Conservation (phyloP, 2,797 vertebrate genomes). For the Nyctalus aviator region DNA sequence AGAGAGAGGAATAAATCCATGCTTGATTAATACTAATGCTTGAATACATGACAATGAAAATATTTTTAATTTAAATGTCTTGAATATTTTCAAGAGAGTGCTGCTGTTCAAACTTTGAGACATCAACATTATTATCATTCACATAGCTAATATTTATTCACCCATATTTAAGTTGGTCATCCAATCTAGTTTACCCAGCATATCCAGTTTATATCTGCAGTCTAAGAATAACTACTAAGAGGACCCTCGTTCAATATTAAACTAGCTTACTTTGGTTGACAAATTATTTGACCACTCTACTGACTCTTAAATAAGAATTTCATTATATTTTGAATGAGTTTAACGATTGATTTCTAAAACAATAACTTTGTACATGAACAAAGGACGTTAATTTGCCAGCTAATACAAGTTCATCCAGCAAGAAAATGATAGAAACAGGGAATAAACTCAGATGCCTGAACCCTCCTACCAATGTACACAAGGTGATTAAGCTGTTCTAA, state of each 20-base stretch:
- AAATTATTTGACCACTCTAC: not conserved
- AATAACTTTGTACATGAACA: not conserved
- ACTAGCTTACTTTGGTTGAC: not conserved
- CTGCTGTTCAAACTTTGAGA: not conserved
- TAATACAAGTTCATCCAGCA: not conserved
- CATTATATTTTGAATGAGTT: slow-evolving; percentile 1
- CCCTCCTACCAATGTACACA: not conserved
- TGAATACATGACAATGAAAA: not conserved
- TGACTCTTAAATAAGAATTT: not conserved
- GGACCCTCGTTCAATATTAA: not conserved
- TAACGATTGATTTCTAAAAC: not conserved
- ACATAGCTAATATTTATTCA: not conserved
- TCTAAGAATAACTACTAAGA: not conserved
- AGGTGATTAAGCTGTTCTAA: not conserved
- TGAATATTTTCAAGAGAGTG: not conserved
- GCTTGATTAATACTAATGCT: not conserved
- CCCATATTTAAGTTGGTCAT: not conserved
- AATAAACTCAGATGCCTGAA: not conserved
- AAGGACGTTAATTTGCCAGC: not conserved
- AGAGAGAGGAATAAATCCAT: not conserved
- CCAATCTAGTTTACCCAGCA: not conserved
- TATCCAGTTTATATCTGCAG: not conserved
- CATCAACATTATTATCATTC: not conserved
- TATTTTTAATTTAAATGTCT: not conserved
- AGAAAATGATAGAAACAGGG: not conserved